Base-by-base conservation (phyloP, 1,140 invertebrate species). In the Matsumurasca onukii region DNA sequence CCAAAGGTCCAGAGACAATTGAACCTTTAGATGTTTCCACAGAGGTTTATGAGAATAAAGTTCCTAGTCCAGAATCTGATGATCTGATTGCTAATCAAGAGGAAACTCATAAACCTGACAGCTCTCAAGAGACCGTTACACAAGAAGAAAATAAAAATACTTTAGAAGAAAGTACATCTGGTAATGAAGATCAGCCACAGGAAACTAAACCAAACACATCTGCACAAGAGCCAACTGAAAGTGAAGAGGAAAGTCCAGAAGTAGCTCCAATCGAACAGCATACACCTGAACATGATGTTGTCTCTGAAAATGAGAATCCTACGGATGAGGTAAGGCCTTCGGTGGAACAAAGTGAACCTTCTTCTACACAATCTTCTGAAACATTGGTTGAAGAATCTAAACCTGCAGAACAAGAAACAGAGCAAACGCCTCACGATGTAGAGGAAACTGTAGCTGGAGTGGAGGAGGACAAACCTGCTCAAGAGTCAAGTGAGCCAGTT, bases 381-480 rank as follows among this genome's bases (percentile, higher is more conserved):
- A 20, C 31, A 51, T 57, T 59, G 64, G 0, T 27, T 24, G 22
- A 24, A 52, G 65, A 55, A 51, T 24, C 39, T 30, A 69, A 68
- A 68, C 31, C 34, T 30, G 31, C 51, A 39, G 61, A 52, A 20
- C 51, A 59, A 55, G 69, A 68, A 31, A 22, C n/a, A 22, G 1
- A 63, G n/a, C n/a, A n/a, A n/a, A n/a, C n/a, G n/a, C n/a, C n/a
- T 45, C 15, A 68, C 12, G 66, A 29, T 1, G 64, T 59, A 66
- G 45, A 67, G 57, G 57, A 65, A 24, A 70, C 70, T 31, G 65
- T 68, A 69, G 25, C 34, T 57, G 51, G n/a, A 61, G n/a, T n/a
- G n/a, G n/a, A n/a, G n/a, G 22, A 30, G 5, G 24, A 59, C 5
- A 25, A 68, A 25, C 45, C 31, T 22, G 24, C 31, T 55, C 22